A percentile compares a stretch with the other conserved stretches of the same genome.
These are phyloP conservation scores for Alces alces DNA, from an alignment of 2,113 vertebrate species.

Conservation along the genomic window DNA sequence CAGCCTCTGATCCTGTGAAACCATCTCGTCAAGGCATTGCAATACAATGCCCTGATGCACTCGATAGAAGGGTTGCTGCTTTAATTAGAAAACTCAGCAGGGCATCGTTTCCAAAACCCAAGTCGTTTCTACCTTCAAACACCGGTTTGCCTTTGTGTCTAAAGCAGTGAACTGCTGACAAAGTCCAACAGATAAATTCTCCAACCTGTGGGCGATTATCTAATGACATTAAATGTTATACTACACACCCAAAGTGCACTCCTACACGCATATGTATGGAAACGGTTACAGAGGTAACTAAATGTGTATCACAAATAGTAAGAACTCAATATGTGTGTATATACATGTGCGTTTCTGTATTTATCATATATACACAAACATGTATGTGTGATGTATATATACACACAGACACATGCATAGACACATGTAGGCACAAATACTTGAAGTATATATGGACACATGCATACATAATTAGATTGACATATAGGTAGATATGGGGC, in stretches of 20 bases:
- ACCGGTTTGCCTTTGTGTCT: neutral
- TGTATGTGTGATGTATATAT: neutral
- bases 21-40: neutral
- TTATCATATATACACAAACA: neutral
- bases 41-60: no score
- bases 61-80: neutral
- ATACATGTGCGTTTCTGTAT: accelerated
- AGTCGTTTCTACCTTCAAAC: neutral
- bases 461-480: neutral
- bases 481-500: neutral
- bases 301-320: neutral
- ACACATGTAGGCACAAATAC: neutral
- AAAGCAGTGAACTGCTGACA: neutral
- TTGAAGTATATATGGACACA: neutral
- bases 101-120: neutral
- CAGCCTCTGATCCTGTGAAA: neutral
- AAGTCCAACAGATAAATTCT: neutral
- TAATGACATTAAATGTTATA: neutral
- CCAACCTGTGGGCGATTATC: neutral
- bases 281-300: neutral
- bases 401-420: neutral
- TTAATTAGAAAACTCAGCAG: neutral
- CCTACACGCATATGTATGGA: accelerated
- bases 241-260: accelerated
- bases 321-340: neutral